phyloP scores from a whole-genome alignment of 2,888 invertebrate genomes.

The Girardia tigrina region DNA sequence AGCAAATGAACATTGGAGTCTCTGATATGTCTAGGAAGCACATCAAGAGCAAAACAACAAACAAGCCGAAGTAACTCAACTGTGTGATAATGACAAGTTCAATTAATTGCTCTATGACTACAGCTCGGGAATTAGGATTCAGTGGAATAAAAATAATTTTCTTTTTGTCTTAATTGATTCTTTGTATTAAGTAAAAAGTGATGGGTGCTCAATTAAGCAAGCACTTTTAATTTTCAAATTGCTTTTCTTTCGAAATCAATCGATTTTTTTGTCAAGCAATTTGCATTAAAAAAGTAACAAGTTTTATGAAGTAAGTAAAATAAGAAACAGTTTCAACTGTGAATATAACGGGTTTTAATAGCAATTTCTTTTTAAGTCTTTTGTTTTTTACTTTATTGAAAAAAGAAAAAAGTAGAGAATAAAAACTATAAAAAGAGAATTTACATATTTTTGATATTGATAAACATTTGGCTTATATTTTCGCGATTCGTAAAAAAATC shows the following conservation, averaged over 20 bases:
- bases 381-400: too few species aligned
- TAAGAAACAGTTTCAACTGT: too few species aligned
- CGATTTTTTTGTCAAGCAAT: background rate
- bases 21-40: constrained; percentile 23
- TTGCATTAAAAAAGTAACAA: too few species aligned
- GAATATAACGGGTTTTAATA: too few species aligned
- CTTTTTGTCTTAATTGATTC: too few species aligned
- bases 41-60: constrained; percentile 23
- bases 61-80: constrained; percentile 16
- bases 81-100: constrained; percentile 23
- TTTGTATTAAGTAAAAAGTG: background rate
- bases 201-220: background rate
- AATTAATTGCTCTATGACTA: constrained; percentile 15
- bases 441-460: too few species aligned
- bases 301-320: too few species aligned
- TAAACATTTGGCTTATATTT: too few species aligned
- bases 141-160: background rate
- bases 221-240: background rate
- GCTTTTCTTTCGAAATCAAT: background rate
- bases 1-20: background rate
- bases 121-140: background rate
- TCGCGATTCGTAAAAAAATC: too few species aligned
- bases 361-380: too few species aligned
- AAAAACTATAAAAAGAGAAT: too few species aligned
- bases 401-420: too few species aligned